phyloP scores from a whole-genome alignment of 1,140 invertebrate species.

The Caenorhabditis tropicalis region DNA sequence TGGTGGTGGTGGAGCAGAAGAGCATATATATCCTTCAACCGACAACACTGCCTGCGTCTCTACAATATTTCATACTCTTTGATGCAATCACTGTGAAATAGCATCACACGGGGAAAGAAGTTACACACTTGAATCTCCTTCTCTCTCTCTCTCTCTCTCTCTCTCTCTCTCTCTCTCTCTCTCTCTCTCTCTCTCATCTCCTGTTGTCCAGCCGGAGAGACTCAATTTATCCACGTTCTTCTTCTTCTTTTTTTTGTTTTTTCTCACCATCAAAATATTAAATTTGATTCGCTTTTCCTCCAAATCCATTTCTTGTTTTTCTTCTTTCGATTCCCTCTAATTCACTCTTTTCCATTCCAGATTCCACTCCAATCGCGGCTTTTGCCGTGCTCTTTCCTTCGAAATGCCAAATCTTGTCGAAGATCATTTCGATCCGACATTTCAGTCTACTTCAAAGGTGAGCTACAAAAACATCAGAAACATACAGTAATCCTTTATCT shows the following conservation, averaged over 20 bases:
- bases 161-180: neutral
- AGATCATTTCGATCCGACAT: slow-evolving; percentile 2
- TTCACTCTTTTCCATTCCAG: neutral
- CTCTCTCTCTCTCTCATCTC: neutral
- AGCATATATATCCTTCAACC: neutral
- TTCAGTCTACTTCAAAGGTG: slow-evolving; percentile 25
- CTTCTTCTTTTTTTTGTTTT: neutral
- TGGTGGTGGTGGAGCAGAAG: too few relatives aligned
- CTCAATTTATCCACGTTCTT: neutral
- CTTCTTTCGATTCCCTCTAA: neutral
- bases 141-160: slow-evolving; percentile 4
- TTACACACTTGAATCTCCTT: slow-evolving; percentile 33
- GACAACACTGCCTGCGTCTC: neutral
- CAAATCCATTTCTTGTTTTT: neutral
- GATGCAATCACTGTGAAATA: slow-evolving; percentile 26
- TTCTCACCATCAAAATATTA: slow-evolving; percentile 22
- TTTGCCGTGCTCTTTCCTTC: neutral
- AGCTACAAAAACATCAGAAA: neutral
- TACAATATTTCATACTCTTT: neutral
- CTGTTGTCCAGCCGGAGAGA: too few relatives aligned
- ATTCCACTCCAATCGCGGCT: neutral
- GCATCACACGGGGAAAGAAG: neutral
- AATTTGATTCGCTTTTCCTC: neutral
- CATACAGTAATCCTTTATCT: neutral
- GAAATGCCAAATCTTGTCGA: slow-evolving; percentile 13